Conservation (phyloP, 2,888 invertebrate genomes). For the Rhagonycha fulva region DNA sequence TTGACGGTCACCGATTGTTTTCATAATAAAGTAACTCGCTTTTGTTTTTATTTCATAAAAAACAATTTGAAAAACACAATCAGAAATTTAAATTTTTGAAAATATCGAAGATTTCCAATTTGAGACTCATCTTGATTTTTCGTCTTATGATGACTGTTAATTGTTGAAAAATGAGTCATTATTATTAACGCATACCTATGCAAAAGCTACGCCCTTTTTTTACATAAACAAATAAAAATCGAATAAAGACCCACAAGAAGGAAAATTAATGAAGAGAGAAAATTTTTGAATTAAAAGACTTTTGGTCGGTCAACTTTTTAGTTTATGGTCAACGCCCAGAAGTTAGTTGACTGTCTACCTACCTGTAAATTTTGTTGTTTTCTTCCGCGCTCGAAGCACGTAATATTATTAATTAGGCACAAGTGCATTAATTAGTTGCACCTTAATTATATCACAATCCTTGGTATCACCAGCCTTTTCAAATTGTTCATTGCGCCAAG, state of each 20-base stretch:
- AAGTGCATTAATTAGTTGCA: background rate
- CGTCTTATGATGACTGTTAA: background rate
- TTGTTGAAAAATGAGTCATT: background rate
- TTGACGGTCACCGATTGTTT: background rate
- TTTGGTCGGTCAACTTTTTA: background rate
- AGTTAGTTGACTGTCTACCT: slow-evolving; percentile 25
- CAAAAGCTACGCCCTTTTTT: background rate
- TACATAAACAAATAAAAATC: background rate
- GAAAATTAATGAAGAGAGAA: background rate
- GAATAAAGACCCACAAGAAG: background rate
- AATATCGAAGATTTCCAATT: background rate
- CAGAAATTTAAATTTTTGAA: background rate
- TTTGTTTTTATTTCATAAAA: background rate
- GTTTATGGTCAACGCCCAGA: slow-evolving; percentile 29
- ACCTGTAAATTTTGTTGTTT: slow-evolving; percentile 28
- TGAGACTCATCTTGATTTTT: background rate
- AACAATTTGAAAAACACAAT: background rate
- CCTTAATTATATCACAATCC: background rate
- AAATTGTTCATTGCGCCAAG: background rate
- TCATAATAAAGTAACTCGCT: background rate
- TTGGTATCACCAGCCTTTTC: background rate
- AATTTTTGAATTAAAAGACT: background rate
- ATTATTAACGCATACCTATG: background rate
- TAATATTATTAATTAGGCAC: slow-evolving; percentile 8
- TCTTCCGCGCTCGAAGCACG: slow-evolving; percentile 20